Base-by-base conservation (phyloP, 2,888 invertebrate species). In the Oeneis ivallda region DNA sequence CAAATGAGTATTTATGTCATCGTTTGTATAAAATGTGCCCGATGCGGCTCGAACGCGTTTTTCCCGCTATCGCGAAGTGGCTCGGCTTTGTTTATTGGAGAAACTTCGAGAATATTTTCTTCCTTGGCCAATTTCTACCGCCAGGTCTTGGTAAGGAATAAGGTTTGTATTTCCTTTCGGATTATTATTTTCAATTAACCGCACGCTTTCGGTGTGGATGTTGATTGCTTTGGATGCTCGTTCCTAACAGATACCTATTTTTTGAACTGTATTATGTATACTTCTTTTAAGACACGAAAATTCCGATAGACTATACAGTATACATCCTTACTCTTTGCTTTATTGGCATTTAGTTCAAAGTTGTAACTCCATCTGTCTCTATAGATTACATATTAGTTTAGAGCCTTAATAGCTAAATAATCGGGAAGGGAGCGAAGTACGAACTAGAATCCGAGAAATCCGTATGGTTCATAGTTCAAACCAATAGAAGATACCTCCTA, bases 1-100 rank as follows among this genome's bases (percentile, higher is more conserved):
- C 86, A 89, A 91, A 91, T 89, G 87, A 91, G 89, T 90, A 89
- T 91, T 91, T 91, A 90, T 87, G 89, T 87, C 89, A 89, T 89
- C 89, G 86, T 88, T 87, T 83, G 84, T 86, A 85, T 86, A 86
- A 87, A 88, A 87, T 87, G 89, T 85, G 84, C 81, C 76, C 75
- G 76, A 77, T 78, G 81, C 74, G 79, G 76, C 74, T 72, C 79
- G 71, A 72, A 45, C 80, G 74, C 79, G 78, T 77, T 80, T 78
- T 78, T 78, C 76, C 74, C 71, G 77, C 79, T 78, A 80, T 79
- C 82, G 76, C 76, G 76, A 72, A 74, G 70, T 74, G 73, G 75
- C 74, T 69, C 73, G 73, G 64, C 70, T 64, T 72, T 76, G 75
- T 76, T 79, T 78, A 79, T 77, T 70, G 72, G 66, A 64, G 71